Base-by-base conservation (phyloP, 2,113 vertebrate genomes). In the Ctenomys sociabilis region DNA sequence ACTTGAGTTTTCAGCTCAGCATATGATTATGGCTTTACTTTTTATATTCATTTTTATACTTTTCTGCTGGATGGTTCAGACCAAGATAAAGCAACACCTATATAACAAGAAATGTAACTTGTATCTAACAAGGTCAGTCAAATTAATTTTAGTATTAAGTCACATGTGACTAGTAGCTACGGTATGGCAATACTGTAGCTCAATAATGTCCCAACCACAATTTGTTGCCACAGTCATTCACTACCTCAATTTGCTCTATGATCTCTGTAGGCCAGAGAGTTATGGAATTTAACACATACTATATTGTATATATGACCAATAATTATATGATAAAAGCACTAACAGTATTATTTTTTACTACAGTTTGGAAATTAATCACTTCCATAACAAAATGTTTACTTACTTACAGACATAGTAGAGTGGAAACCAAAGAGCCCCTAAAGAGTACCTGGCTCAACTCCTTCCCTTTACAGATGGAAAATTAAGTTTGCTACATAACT, bases 141-240 rank as follows among this genome's bases (percentile, higher is more conserved):
- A n/a, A n/a, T n/a, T n/a, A n/a, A n/a, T n/a, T 87, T 88, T 93
- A 87, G 89, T 49, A 11, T 87, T 59, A 85, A 89, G 72, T 54
- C 30, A 90, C 16, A 63, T 6, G n/a, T 64, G 45, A 32, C 40
- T 89, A 30, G 30, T 85, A 52, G 9, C 54, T 88, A 72, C 37
- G 88, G 3, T 30, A 43, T 54, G 2, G 11, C 21, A 88, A 11
- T 35, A 86, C 54, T 17, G 4, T 0, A 37, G 70, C 22, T 64
- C 26, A 40, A 35, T 0, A 30, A 37, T 17, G 2, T 66, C 11
- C 37, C 52, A 52, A 14, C 3, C 81, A 85, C n/a, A 85, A 13
- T 72, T 96, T 4, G 13, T 40, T 77, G 14, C 19, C 28, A 70
- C 11, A 59, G 63, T 68, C 85, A 82, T 70, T 59, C 57, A 57